Evolutionary conservation across 2,888 invertebrate genomes (phyloP).

Genomic region (Geophilus truncorum): DNA sequence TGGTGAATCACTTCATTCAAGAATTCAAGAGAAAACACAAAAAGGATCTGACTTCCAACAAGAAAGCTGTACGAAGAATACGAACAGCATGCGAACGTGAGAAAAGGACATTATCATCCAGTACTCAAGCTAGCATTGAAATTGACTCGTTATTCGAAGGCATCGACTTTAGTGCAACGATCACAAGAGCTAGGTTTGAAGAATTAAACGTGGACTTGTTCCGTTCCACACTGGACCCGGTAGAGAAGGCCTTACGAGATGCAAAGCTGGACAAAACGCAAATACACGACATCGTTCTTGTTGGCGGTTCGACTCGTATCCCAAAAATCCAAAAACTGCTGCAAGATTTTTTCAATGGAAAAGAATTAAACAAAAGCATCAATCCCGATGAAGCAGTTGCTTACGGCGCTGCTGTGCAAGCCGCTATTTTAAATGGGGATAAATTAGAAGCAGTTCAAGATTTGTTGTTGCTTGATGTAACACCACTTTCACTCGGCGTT

Average conservation of each 20-base stretch:
- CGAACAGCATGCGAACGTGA: constrained; percentile 72
- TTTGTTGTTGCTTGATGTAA: neutral
- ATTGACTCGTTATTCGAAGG: constrained; percentile 71
- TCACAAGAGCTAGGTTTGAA: constrained; percentile 51
- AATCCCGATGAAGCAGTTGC: constrained; percentile 22
- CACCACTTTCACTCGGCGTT: constrained; percentile 20
- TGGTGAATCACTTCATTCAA: constrained; percentile 82
- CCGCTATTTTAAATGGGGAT: neutral
- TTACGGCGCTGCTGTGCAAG: constrained; percentile 30
- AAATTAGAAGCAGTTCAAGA: neutral
- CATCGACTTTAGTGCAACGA: constrained; percentile 58
- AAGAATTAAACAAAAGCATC: constrained; percentile 71
- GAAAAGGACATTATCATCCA: constrained; percentile 69
- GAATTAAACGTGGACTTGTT: constrained; percentile 65
- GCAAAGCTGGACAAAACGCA: neutral
- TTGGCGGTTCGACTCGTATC: constrained; percentile 76
- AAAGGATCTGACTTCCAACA: constrained; percentile 80
- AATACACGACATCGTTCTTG: neutral
- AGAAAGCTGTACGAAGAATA: constrained; percentile 65
- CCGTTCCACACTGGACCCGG: constrained; percentile 90
- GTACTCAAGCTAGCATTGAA: constrained; percentile 68
- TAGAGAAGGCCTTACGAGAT: too few species aligned
- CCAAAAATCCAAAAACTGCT: constrained; percentile 53
- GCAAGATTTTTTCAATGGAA: constrained; percentile 56
- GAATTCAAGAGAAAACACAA: constrained; percentile 70